Evolutionary conservation across 2,797 vertebrate species (phyloP).

Genomic region (Cetoscarus ocellatus): DNA sequence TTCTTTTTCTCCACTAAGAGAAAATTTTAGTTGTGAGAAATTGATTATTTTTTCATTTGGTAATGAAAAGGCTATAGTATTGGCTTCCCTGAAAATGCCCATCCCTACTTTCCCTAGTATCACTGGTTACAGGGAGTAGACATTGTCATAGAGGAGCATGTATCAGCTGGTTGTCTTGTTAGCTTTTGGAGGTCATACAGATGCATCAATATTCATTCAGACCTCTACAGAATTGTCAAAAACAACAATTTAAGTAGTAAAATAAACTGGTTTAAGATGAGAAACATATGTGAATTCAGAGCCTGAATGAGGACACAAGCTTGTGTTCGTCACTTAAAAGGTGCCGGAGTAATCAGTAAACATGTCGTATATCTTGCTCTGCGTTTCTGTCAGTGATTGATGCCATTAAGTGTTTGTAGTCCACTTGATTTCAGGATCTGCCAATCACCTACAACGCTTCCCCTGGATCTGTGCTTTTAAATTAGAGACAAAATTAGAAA

Average conservation of each 20-base stretch:
- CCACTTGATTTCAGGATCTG: conserved; percentile 18
- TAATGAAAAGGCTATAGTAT: too few species aligned
- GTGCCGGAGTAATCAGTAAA: conserved; percentile 29
- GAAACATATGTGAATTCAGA: background rate
- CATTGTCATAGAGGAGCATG: too few species aligned
- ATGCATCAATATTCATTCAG: too few species aligned
- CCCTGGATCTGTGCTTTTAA: conserved; percentile 1
- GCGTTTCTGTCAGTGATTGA: conserved; percentile 18
- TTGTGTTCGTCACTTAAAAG: background rate
- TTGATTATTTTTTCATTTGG: too few species aligned
- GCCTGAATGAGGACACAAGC: background rate
- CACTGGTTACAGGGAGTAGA: too few species aligned
- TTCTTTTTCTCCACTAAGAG: too few species aligned
- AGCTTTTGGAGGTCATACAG: too few species aligned
- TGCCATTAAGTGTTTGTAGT: conserved; percentile 17
- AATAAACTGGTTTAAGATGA: background rate
- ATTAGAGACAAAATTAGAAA: conserved; percentile 9
- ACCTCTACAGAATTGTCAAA: too few species aligned
- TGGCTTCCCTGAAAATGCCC: too few species aligned
- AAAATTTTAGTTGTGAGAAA: too few species aligned
- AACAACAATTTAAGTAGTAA: background rate
- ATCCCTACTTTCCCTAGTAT: too few species aligned
- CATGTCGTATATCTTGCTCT: conserved; percentile 13
- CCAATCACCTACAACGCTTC: conserved; percentile 12
- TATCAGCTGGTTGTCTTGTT: too few species aligned